Base-by-base conservation (phyloP, 1,140 invertebrate species). In the Drosophila willistoni region DNA sequence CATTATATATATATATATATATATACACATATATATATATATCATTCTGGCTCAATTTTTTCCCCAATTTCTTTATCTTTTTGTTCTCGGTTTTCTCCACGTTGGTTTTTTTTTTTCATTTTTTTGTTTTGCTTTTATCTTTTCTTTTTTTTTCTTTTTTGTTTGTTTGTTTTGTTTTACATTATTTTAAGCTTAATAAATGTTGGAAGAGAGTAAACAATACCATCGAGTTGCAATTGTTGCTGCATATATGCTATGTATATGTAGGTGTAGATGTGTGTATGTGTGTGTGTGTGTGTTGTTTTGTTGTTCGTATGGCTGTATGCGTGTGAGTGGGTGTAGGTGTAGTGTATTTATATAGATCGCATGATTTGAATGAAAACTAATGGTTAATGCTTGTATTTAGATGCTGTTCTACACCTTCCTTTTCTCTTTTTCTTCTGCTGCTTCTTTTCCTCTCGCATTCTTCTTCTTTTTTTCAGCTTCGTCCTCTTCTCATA, bases 191-290 rank as follows among this genome's bases (percentile, higher is more conserved):
- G 84, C 84, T 89, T 89, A 89, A 89, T 89, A 71, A 89, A 89
- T 90, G 89, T 89, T 89, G 84, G 84, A 89, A 89, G 84, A 89
- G 84, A 89, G 84, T 89, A 89, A 89, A 89, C 84, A 89, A 89
- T 89, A 89, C 84, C 84, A 89, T 89, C 85, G 85, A 78, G 84
- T 89, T 86, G 69, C 79, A 87, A 86, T 86, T 82, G 71, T 86
- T 86, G 84, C 83, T 86, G 83, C 83, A 87, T 83, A 87, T 86
- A 75, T 79, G 44, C 44, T 51, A 51, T 51, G 44, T 87, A 65
- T 77, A 68, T 55, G 62, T 80, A 41, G 63, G 62, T 71, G 73
- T 67, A 39, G 54, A 33, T 70, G 19, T 65, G 60, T 60, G 44
- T 44, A 33, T 79, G 56, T 55, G 56, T 64, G 61, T 36, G 47